Evolutionary conservation across 2,797 vertebrate genomes (phyloP).

Genomic region (Acrossocheilus wenchowensis): DNA sequence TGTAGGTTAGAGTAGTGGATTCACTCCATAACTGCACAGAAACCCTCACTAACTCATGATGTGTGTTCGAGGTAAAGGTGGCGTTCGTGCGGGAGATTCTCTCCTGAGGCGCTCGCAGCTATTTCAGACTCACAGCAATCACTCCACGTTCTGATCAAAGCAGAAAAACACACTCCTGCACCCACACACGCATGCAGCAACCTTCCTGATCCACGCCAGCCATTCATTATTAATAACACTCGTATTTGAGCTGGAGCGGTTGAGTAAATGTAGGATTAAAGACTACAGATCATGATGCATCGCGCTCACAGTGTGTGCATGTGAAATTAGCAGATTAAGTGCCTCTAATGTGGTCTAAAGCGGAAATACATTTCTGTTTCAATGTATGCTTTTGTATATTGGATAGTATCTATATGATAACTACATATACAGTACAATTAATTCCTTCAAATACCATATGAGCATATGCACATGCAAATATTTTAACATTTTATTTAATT

Average conservation of each 20-base stretch:
- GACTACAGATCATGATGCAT: background rate
- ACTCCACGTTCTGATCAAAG: constrained; percentile 61
- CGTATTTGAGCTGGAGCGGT: constrained; percentile 55
- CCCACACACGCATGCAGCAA: constrained; percentile 44
- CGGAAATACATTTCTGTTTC: background rate
- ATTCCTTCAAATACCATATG: background rate
- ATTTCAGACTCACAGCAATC: constrained; percentile 57
- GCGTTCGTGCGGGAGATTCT: constrained; percentile 22
- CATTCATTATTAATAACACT: constrained; percentile 71
- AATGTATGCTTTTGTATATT: background rate
- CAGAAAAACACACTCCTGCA: constrained; percentile 20
- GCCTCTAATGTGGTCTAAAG: background rate
- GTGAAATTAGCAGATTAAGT: background rate
- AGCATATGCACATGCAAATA: background rate
- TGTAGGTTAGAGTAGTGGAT: background rate
- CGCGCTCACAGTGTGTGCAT: background rate
- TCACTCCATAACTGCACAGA: background rate
- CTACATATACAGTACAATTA: background rate
- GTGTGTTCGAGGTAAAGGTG: background rate
- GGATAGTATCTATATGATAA: background rate
- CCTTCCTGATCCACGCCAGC: constrained; percentile 65
- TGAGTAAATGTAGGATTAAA: constrained; percentile 32
- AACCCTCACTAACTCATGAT: background rate
- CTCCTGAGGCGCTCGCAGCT: constrained; percentile 43
- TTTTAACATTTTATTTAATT: background rate